phyloP scores from a whole-genome alignment of 2,797 vertebrate genomes.

The Girardinus metallicus region DNA sequence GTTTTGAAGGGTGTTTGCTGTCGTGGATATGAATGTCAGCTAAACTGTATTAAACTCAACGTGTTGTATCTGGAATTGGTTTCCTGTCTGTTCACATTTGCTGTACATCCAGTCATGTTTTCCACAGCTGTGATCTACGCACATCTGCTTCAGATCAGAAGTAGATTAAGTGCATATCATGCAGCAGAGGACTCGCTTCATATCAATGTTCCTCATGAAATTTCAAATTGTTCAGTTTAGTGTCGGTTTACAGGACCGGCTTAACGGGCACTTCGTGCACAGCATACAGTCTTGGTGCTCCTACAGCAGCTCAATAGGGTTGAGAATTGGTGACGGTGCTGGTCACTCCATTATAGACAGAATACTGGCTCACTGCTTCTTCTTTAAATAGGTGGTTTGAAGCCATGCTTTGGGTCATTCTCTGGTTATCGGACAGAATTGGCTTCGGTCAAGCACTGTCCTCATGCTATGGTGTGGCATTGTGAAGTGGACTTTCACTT shows the following conservation, averaged over 20 bases:
- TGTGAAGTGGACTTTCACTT: too few species aligned
- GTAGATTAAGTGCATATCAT: conserved; percentile 6
- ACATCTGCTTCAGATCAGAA: conserved; percentile 48
- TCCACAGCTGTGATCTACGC: conserved; percentile 32
- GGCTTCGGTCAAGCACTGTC: too few species aligned
- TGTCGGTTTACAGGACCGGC: background rate
- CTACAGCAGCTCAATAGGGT: background rate
- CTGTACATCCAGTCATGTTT: conserved; percentile 17
- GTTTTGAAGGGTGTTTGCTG: background rate
- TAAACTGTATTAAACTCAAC: background rate
- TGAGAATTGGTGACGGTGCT: background rate
- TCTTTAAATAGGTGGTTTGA: background rate
- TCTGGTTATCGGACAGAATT: background rate
- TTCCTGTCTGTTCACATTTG: conserved; percentile 20
- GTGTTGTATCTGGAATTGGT: conserved; percentile 2
- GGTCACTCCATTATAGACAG: background rate
- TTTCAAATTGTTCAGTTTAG: background rate
- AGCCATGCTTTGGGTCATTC: background rate
- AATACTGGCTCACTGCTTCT: background rate
- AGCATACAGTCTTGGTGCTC: background rate
- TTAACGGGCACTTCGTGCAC: background rate
- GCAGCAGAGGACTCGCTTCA: conserved; percentile 10
- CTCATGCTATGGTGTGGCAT: too few species aligned
- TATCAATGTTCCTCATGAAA: conserved; percentile 20
- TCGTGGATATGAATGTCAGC: background rate